Evolutionary conservation across 2,888 invertebrate genomes (phyloP).

Genomic region (Torymus aiolomorphi): DNA sequence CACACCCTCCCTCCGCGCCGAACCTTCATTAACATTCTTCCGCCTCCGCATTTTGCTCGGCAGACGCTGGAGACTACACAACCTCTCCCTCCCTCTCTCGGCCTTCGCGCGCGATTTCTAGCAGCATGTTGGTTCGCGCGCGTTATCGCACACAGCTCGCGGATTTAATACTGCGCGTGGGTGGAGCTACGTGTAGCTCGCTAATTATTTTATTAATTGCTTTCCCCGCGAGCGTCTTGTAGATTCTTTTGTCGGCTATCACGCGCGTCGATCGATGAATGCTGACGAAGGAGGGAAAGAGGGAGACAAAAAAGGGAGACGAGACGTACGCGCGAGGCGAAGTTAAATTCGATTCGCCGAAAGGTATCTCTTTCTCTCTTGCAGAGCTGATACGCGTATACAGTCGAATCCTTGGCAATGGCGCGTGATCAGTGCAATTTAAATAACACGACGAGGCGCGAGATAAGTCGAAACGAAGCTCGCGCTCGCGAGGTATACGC

Average conservation of each 20-base stretch:
- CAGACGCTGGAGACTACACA: too few species aligned
- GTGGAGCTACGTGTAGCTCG: slow-evolving; percentile 60
- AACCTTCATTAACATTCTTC: slow-evolving; percentile 36
- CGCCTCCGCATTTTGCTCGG: slow-evolving; percentile 17
- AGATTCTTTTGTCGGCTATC: too few species aligned
- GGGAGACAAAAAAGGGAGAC: neutral
- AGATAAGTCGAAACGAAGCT: slow-evolving; percentile 27
- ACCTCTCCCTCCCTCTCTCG: too few species aligned
- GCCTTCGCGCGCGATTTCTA: too few species aligned
- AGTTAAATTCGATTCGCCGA: slow-evolving; percentile 16
- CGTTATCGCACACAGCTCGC: too few species aligned
- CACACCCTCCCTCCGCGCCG: neutral
- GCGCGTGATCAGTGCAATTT: slow-evolving; percentile 30
- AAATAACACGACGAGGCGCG: slow-evolving; percentile 27
- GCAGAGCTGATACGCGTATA: too few species aligned
- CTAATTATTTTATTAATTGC: slow-evolving; percentile 69
- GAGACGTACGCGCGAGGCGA: neutral
- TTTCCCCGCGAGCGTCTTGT: slow-evolving; percentile 51
- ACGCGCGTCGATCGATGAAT: too few species aligned
- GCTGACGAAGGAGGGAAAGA: neutral
- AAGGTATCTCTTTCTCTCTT: too few species aligned
- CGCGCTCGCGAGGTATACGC: neutral
- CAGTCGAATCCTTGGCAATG: too few species aligned
- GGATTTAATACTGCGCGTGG: slow-evolving; percentile 48
- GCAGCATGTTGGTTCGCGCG: too few species aligned